Conservation (phyloP, 64 coral and sea anemone species). For the Anthopleura sola region DNA sequence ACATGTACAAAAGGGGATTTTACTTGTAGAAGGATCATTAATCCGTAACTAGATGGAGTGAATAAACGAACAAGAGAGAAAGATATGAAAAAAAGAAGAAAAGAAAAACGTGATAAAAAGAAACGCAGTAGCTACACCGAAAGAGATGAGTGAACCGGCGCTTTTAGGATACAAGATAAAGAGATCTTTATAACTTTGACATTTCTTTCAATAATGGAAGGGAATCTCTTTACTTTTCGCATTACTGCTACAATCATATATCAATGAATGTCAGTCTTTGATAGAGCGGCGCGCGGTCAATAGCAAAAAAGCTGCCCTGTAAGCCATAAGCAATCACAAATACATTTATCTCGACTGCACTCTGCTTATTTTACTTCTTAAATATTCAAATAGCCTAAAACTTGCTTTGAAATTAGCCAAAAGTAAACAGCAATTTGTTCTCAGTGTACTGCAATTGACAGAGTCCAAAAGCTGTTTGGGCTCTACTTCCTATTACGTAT, state of each 20-base stretch:
- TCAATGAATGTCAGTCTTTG: background rate
- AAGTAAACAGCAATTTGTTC: conserved; percentile 4
- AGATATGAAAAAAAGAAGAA: background rate
- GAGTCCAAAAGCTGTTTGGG: background rate
- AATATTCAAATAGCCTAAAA: conserved; percentile 3
- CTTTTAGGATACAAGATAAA: background rate
- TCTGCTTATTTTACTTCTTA: conserved; percentile 1
- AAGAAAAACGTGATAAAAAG: background rate
- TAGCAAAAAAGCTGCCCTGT: background rate
- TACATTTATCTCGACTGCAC: background rate
- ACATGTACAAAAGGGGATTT: no score
- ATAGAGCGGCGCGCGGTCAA: background rate
- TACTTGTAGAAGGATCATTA: no score
- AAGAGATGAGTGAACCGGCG: background rate
- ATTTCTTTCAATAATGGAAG: background rate
- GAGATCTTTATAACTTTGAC: background rate
- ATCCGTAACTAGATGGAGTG: background rate
- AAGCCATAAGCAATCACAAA: background rate
- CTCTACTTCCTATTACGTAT: background rate
- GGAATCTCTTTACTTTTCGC: conserved; percentile 1
- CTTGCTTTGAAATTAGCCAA: background rate
- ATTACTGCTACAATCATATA: background rate
- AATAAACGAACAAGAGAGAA: background rate
- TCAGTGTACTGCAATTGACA: background rate
- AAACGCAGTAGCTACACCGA: background rate